Conservation (phyloP, 1,140 invertebrate species). For the Monomorium pharaonis region DNA sequence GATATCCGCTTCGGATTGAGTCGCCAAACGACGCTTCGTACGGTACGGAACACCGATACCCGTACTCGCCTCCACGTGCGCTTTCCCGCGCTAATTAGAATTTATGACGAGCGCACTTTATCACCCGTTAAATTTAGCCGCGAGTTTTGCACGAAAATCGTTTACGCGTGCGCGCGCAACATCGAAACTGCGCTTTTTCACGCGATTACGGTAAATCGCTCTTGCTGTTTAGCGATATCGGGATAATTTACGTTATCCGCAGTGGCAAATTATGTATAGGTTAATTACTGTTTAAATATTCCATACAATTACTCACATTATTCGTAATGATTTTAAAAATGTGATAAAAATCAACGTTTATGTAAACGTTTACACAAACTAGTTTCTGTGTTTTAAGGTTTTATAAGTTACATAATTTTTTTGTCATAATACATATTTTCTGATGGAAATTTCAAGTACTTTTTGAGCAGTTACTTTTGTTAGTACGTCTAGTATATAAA, state of each 20-base stretch:
- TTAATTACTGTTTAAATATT: neutral
- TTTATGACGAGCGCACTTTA: constrained; percentile 44
- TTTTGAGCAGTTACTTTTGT: too few species aligned
- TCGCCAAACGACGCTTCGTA: constrained; percentile 20
- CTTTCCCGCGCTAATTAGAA: constrained; percentile 19
- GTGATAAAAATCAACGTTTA: neutral
- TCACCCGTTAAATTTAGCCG: constrained; percentile 45
- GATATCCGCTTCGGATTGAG: neutral
- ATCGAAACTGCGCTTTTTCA: neutral
- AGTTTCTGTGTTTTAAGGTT: neutral
- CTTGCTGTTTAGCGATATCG: constrained; percentile 6
- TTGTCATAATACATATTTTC: neutral
- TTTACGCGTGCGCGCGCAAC: neutral
- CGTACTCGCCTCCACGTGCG: neutral
- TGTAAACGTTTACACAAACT: neutral
- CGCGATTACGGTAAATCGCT: constrained; percentile 16
- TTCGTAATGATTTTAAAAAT: neutral
- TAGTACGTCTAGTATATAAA: too few species aligned
- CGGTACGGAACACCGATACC: neutral
- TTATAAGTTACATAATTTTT: neutral
- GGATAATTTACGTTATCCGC: constrained; percentile 4
- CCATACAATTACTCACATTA: neutral
- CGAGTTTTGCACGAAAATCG: constrained; percentile 33
- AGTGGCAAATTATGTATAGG: neutral
- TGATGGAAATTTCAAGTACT: too few species aligned